A percentile compares a stretch with the other conserved stretches of the same genome.
phyloP scores from a whole-genome alignment of 2,113 vertebrate species.

The Apaloderma vittatum region DNA sequence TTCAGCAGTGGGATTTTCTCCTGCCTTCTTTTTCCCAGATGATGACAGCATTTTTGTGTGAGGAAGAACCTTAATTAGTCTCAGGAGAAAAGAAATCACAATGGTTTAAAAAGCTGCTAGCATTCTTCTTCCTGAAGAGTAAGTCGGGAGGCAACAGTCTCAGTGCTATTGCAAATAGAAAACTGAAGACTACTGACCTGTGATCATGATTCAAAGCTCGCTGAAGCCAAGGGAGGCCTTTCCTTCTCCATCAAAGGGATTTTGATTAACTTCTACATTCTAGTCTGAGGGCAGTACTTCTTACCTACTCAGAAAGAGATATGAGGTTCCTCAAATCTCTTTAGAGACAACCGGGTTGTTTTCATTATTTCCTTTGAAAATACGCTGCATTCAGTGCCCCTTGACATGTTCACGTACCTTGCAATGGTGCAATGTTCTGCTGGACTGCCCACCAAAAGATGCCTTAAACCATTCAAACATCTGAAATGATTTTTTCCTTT shows the following conservation, averaged over 20 bases:
- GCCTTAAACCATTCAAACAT: background rate
- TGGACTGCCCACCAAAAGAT: background rate
- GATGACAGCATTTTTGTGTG: background rate
- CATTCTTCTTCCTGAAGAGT: background rate
- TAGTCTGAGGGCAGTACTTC: background rate
- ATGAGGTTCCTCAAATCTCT: background rate
- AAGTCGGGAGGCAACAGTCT: background rate
- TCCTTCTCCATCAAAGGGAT: background rate
- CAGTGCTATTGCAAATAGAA: background rate
- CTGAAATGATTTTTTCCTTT: background rate
- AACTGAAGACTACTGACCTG: background rate
- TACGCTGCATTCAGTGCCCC: background rate
- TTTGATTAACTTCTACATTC: background rate
- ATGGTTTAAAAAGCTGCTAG: background rate
- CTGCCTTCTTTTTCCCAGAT: background rate
- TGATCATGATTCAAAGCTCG: background rate
- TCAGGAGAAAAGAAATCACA: background rate
- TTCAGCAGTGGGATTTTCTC: background rate
- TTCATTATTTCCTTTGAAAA: background rate
- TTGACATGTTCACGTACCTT: background rate
- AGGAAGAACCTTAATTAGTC: background rate
- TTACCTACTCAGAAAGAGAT: background rate
- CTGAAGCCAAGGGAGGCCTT: background rate
- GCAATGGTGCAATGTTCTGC: background rate
- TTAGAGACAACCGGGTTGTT: background rate